Evolutionary conservation across 2,888 invertebrate species (phyloP).

Genomic region (Drymonia ruficornis): DNA sequence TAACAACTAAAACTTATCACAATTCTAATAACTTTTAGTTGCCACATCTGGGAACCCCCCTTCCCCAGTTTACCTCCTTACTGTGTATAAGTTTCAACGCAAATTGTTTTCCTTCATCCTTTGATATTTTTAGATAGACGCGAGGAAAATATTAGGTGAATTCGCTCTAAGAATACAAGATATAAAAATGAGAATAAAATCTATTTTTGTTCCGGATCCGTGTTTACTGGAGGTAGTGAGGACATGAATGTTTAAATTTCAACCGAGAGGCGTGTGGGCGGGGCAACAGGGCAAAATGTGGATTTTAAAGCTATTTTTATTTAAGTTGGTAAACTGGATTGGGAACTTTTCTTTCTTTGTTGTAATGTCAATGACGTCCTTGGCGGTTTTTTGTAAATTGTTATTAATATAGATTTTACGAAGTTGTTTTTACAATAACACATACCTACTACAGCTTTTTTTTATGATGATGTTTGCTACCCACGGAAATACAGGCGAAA

Average conservation of each 20-base stretch:
- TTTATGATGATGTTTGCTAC: too few relatives aligned
- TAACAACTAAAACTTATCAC: neutral
- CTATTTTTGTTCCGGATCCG: constrained; percentile 4
- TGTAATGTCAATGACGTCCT: too few relatives aligned
- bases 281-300: too few relatives aligned
- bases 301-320: too few relatives aligned
- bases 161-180: constrained; percentile 2
- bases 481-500: too few relatives aligned
- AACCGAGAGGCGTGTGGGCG: constrained; percentile 1
- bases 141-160: constrained; percentile 1
- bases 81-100: neutral
- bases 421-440: too few relatives aligned
- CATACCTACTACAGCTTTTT: too few relatives aligned
- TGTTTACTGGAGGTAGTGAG: constrained; percentile 6
- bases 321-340: too few relatives aligned
- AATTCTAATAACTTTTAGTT: neutral
- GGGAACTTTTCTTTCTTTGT: too few relatives aligned
- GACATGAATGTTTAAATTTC: constrained; percentile 12
- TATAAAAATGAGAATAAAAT: constrained; percentile 9
- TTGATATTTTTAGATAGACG: neutral
- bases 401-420: too few relatives aligned
- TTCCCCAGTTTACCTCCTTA: neutral
- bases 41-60: neutral
- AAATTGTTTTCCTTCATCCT: constrained; percentile 3
- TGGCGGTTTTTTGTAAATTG: too few relatives aligned